Evolutionary conservation across 2,797 vertebrate genomes (phyloP).

Genomic region (Chloroceryle inda): DNA sequence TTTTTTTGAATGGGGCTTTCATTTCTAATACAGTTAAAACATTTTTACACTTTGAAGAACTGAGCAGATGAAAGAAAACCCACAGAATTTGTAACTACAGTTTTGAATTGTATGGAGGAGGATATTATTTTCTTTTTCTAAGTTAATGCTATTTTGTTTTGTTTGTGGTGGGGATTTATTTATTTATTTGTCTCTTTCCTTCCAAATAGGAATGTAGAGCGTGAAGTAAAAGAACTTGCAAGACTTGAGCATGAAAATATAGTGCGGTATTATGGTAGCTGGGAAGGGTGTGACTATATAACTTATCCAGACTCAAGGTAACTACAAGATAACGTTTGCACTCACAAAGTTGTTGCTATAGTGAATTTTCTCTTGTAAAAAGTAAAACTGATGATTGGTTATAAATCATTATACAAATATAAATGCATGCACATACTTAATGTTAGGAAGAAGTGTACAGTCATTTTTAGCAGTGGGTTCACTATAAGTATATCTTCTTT

Average conservation of each 20-base stretch:
- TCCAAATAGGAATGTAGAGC: conserved; percentile 38
- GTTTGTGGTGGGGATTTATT: background rate
- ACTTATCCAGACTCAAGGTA: conserved; percentile 4
- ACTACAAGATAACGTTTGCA: background rate
- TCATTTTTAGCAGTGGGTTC: background rate
- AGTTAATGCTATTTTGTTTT: background rate
- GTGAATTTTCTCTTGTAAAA: background rate
- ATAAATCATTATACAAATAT: background rate
- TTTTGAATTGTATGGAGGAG: background rate
- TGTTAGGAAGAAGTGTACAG: background rate
- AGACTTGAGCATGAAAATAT: conserved; percentile 66
- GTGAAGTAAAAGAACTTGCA: conserved; percentile 73
- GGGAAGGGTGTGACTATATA: conserved; percentile 34
- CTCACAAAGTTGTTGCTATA: background rate
- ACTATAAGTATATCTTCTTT: background rate
- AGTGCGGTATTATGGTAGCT: conserved; percentile 67
- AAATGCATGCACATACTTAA: background rate
- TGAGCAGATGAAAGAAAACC: background rate
- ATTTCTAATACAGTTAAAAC: background rate
- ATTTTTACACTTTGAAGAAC: background rate
- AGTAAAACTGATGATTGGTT: background rate
- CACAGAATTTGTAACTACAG: background rate
- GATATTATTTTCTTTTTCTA: background rate
- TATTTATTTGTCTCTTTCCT: background rate
- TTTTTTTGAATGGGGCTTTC: background rate